Conservation (phyloP, 2,888 invertebrate genomes). For the Lydus trimaculatus region DNA sequence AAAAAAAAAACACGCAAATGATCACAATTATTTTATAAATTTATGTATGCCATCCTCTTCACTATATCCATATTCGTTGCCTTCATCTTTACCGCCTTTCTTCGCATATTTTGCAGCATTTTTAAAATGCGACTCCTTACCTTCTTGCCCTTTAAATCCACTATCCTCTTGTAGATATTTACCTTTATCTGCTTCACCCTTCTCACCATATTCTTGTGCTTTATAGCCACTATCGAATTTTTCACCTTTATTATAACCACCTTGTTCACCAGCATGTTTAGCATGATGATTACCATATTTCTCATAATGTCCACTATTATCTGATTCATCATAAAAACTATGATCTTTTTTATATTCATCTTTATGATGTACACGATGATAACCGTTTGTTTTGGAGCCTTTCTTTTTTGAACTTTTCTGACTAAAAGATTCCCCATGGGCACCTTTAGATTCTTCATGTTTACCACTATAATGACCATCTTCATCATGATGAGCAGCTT, state of each 20-base stretch:
- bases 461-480: slow-evolving; percentile 66
- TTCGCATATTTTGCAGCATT: slow-evolving; percentile 66
- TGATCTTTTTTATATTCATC: slow-evolving; percentile 82
- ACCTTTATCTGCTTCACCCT: slow-evolving; percentile 68
- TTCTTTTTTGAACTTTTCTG: slow-evolving; percentile 69
- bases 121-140: slow-evolving; percentile 65
- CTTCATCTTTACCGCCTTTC: slow-evolving; percentile 62
- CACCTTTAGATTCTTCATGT: slow-evolving; percentile 63
- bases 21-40: background rate
- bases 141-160: slow-evolving; percentile 67
- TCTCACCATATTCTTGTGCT: slow-evolving; percentile 64
- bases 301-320: slow-evolving; percentile 71
- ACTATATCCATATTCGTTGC: slow-evolving; percentile 52
- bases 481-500: slow-evolving; percentile 65
- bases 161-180: slow-evolving; percentile 55
- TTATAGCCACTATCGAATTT: slow-evolving; percentile 64
- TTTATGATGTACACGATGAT: slow-evolving; percentile 75
- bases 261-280: slow-evolving; percentile 65
- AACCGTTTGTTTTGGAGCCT: slow-evolving; percentile 74
- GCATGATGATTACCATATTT: slow-evolving; percentile 68
- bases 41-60: slow-evolving; percentile 12
- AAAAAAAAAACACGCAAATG: background rate
- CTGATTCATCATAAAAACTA: slow-evolving; percentile 76
- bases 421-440: slow-evolving; percentile 67
- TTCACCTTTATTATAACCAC: slow-evolving; percentile 66